Evolutionary conservation across 2,113 vertebrate genomes (phyloP).

Genomic region (Procapra przewalskii): DNA sequence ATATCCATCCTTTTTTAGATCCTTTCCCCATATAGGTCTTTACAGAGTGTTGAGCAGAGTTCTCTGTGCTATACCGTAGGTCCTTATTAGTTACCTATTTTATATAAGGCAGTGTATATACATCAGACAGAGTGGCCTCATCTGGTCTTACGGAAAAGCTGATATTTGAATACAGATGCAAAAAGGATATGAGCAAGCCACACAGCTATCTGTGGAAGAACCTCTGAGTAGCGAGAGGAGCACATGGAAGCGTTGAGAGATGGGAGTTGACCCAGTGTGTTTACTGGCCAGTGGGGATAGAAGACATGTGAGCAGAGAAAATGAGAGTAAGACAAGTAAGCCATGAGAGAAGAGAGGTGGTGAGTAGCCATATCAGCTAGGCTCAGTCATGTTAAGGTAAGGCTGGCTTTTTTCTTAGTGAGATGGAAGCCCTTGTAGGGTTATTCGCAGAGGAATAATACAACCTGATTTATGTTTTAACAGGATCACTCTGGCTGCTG

Average conservation of each 20-base stretch:
- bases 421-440: background rate
- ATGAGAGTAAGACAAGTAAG: background rate
- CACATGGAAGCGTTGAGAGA: background rate
- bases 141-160: background rate
- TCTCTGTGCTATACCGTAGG: background rate
- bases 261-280: background rate
- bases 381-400: background rate
- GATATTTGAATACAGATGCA: background rate
- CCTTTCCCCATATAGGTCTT: background rate
- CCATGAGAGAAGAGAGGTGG: background rate
- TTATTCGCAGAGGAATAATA: background rate
- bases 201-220: background rate
- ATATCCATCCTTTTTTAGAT: background rate
- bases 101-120: background rate
- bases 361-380: background rate
- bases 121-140: background rate
- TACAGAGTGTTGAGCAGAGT: background rate
- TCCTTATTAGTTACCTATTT: background rate
- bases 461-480: background rate
- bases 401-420: background rate
- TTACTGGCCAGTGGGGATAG: background rate
- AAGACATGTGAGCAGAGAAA: background rate
- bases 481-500: background rate
- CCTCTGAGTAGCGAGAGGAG: background rate
- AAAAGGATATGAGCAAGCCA: background rate